Percentiles rank a stretch among this genome's conserved stretches.
Conservation (phyloP, 2,888 invertebrate species). For the Coenonympha arcania region DNA sequence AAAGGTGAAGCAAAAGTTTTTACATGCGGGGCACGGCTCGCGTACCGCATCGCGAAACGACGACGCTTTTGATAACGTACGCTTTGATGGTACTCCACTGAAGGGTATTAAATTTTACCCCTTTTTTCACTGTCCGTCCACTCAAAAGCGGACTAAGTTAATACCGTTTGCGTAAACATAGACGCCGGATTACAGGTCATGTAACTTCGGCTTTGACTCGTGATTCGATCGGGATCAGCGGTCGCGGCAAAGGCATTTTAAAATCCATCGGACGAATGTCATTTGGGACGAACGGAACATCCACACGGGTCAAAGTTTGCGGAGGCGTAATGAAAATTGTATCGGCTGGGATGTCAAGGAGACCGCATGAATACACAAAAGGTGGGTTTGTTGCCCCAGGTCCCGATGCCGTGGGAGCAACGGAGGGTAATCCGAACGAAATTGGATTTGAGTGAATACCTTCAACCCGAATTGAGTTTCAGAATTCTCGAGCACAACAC, state of each 20-base stretch:
- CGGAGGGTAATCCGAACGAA: conserved; percentile 33
- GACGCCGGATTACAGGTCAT: conserved; percentile 37
- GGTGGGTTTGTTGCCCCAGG: conserved; percentile 42
- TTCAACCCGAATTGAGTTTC: conserved; percentile 19
- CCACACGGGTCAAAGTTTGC: conserved; percentile 57
- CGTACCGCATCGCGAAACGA: conserved; percentile 58
- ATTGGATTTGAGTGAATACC: conserved; percentile 24
- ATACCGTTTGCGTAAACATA: conserved; percentile 50
- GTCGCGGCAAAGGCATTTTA: conserved; percentile 45
- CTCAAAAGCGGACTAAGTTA: conserved; percentile 53
- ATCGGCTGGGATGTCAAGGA: conserved; percentile 51
- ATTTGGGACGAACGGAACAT: conserved; percentile 41
- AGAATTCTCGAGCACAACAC: conserved; percentile 16
- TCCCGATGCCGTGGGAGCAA: no score
- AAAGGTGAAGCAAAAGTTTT: conserved; percentile 70
- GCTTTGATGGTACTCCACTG: conserved; percentile 61
- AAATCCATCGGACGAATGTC: conserved; percentile 47
- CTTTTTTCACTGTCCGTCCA: conserved; percentile 50
- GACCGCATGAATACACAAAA: conserved; percentile 52
- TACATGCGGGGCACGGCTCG: conserved; percentile 62
- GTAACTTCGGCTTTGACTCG: conserved; percentile 25
- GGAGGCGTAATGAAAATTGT: conserved; percentile 58
- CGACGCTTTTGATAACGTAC: conserved; percentile 65
- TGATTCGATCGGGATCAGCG: conserved; percentile 29
- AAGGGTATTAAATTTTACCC: conserved; percentile 61